Base-by-base conservation (phyloP, 2,113 vertebrate species). In the Pavo muticus region DNA sequence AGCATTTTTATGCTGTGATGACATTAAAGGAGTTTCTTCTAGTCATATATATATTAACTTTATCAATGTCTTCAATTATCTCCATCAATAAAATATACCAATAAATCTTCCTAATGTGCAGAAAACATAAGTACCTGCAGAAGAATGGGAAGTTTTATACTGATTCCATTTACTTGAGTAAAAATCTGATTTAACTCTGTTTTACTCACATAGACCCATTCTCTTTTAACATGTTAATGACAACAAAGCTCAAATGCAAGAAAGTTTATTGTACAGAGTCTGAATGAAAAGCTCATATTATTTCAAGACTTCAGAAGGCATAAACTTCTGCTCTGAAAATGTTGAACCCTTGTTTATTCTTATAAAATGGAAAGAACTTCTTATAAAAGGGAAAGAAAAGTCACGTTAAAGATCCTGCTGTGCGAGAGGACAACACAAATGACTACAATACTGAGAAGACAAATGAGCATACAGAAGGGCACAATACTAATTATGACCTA, bases 391-490 rank as follows among this genome's bases (percentile, higher is more conserved):
- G 37, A 72, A 85, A 78, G 35, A 63, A 89, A 90, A 67, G 86
- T 87, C 73, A 54, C 4, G 8, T 40, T 61, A 73, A 45, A 71
- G 40, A 75, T 87, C 92, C 85, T 84, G 80, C 92, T 96, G 83
- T 88, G 88, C 1, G 0, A 79, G 70, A 81, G 88, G 70, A 90
- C 90, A 93, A 48, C 88, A 73, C n/a, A 76, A 88, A 90, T 87
- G 57, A 40, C 80, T 92, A 63, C 80, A 82, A 79, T 60, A 78
- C 61, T 10, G 10, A 67, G 84, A 95, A 90, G 65, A 96, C 57
- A 96, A 95, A 96, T 69, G 83, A 95, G 73, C 59, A 39, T 50
- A 61, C 85, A 79, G 67, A 88, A 87, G 83, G 73, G 59, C 0
- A 0, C 42, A 19, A 81, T 32, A 87, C 48, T 84, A 94, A 91